A percentile compares a stretch with the other conserved stretches of the same genome.
These are phyloP conservation scores for Agriotes lineatus DNA, from an alignment of 2,888 invertebrate genomes.

Conservation along the genomic window DNA sequence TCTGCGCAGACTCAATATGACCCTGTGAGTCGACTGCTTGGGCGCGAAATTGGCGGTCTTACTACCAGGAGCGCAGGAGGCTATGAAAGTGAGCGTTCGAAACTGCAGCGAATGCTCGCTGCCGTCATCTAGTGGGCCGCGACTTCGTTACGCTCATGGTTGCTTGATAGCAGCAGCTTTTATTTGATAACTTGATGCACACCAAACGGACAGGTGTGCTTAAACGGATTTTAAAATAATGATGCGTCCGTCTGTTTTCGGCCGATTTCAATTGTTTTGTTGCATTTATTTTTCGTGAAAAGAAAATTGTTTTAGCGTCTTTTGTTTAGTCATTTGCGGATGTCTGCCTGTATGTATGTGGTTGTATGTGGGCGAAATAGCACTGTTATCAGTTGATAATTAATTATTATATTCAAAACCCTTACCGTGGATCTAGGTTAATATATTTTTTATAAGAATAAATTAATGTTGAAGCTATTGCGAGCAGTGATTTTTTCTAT, in stretches of 20 bases:
- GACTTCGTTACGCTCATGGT: constrained; percentile 34
- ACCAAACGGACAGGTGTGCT: constrained; percentile 51
- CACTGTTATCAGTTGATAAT: too few species aligned
- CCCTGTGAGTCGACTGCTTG: constrained; percentile 54
- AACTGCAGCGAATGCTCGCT: background rate
- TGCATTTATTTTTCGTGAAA: too few species aligned
- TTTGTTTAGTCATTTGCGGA: too few species aligned
- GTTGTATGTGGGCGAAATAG: too few species aligned
- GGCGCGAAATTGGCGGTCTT: constrained; percentile 64
- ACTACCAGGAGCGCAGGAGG: constrained; percentile 54
- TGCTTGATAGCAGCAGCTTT: constrained; percentile 53
- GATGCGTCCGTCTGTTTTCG: too few species aligned
- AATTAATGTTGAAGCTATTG: too few species aligned
- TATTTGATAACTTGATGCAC: constrained; percentile 62
- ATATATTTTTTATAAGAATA: too few species aligned
- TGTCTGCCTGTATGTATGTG: too few species aligned
- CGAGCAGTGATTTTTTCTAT: too few species aligned
- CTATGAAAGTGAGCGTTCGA: background rate
- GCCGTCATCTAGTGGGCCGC: background rate
- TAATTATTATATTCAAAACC: too few species aligned
- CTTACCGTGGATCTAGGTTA: too few species aligned
- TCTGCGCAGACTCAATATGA: constrained; percentile 54
- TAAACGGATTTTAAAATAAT: constrained; percentile 9
- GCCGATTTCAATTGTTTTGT: background rate
- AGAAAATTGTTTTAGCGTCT: too few species aligned